These are phyloP conservation scores for Philopotamus ludificatus DNA, from an alignment of 1,140 invertebrate species.

Conservation along the genomic window DNA sequence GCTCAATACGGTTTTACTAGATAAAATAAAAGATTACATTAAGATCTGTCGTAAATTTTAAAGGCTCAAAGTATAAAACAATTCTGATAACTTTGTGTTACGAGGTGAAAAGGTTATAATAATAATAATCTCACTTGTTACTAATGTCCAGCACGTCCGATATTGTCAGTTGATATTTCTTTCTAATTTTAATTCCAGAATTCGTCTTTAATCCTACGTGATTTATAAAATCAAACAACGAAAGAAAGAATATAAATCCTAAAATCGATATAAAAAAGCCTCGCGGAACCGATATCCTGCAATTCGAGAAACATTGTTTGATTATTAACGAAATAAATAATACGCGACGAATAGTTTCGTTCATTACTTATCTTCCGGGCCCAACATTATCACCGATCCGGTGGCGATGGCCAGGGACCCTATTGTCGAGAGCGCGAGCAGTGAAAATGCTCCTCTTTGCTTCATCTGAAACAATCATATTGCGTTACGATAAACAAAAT, in stretches of 20 bases:
- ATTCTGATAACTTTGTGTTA: no score
- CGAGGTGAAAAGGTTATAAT: no score
- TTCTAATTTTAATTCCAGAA: conserved; percentile 56
- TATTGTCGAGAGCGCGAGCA: conserved; percentile 45
- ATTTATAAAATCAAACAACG: conserved; percentile 62
- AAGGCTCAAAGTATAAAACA: no score
- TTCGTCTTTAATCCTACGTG: conserved; percentile 58
- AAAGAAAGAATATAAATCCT: conserved; percentile 64
- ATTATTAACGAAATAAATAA: not conserved
- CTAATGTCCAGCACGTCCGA: conserved; percentile 67
- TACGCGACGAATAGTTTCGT: not conserved
- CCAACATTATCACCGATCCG: conserved; percentile 47
- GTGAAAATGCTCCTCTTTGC: conserved; percentile 44
- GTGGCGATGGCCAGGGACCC: conserved; percentile 47
- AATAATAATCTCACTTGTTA: conserved; percentile 73
- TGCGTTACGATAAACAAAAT: no score
- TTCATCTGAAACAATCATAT: conserved; percentile 45
- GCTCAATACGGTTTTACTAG: no score
- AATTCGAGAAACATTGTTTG: conserved; percentile 27
- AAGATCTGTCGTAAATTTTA: no score
- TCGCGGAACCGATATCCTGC: conserved; percentile 57
- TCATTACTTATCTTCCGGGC: conserved; percentile 50
- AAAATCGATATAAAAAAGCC: conserved; percentile 58
- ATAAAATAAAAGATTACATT: no score
- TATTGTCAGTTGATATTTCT: conserved; percentile 61